Evolutionary conservation across 2,113 vertebrate genomes (phyloP), one percentile per base, ranked within the genome.

Genomic region (Cynoglossus semilaevis): DNA sequence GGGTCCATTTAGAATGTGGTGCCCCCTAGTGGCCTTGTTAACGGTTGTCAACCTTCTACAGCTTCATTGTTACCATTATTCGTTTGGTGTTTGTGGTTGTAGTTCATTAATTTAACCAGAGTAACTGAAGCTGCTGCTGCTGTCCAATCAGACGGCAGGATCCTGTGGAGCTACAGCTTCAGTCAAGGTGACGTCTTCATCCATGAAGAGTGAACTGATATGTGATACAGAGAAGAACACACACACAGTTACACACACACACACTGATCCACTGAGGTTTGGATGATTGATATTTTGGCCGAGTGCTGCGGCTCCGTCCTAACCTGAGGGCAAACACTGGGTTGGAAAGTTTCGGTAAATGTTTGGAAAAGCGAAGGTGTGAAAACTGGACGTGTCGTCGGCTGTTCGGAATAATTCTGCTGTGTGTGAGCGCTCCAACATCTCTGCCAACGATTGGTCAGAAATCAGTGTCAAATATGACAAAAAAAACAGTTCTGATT

Each of bases 231-330:
- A 7, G 7, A n/a, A 41, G 34, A 49, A 58, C 51, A 47, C 35
- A 51, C 13, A 19, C 14, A 36, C n/a, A n/a, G n/a, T n/a, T n/a
- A n/a, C 10, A 67, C 51, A 9, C 41, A 56, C 12, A 37, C 34
- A 34, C 18, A 7, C 16, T 36, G 18, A 52, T 22, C 29, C 12
- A 37, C n/a, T 13, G 34, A 54, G 15, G 22, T 46, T 35, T 1
- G 46, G 16, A 43, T 65, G 18, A 50, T 50, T 51, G 14, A 47
- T 57, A 57, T 61, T 48, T 29, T 48, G 15, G 11, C 9, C 35
- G 37, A 35, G 19, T 19, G 13, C 43, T 36, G 50, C 5, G 41
- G 1, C 18, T 10, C 9, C 0, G 15, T 12, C 36, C 36, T 12
- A 37, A 36, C 5, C 11, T 42, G 14, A 18, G 54, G 59, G 9